Base-by-base conservation (phyloP, 64 coral and sea anemone genomes). In the Montipora efflorescens region DNA sequence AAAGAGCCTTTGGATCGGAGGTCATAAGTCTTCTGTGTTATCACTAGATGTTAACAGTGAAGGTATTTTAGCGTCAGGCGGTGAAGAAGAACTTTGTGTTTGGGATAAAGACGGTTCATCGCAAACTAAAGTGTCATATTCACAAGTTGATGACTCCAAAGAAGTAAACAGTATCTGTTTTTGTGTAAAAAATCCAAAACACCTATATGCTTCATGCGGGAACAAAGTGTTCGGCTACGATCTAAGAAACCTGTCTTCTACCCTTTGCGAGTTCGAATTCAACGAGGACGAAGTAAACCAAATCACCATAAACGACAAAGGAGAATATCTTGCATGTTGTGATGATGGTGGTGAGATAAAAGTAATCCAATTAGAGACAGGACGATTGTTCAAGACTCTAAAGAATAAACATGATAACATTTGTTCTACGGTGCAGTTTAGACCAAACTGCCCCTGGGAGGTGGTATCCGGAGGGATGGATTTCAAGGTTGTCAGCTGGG, bases 281-380 rank as follows among this genome's bases (percentile, higher is more conserved):
- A 99, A 94, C 66, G 87, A 80, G 48, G 98, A 99, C 62, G 98
- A 99, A 90, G 94, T 99, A 20, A 99, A 96, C 52, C 98, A 99
- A 94, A 53, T 99, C 12, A 67, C 84, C 20, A 51, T 96, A 15
- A 89, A 94, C 66, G 20, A 90, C 77, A 96, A 82, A 7, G 95
- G 95, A 43, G 74, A 69, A 1, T 99, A 94, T 75, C 88, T 99
- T 46, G 98, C 98, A 28, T 92, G 95, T 16, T 89, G 95, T 73
- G 98, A 99, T 62, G 98, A 99, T 75, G 83, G 82, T 19, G 98
- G 98, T 7, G 90, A 93, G 62, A 88, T 99, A 5, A 94, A 96
- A 93, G 88, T 99, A 4, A 87, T 99, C 16, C 95, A 99, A 59
- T 59, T 96, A 19, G 79, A 81, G 19, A 58, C 90, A 44, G 87